Percentiles rank a stretch among this genome's conserved stretches.
phyloP scores from a whole-genome alignment of 2,797 vertebrate species.

The Sebastes nivosus region DNA sequence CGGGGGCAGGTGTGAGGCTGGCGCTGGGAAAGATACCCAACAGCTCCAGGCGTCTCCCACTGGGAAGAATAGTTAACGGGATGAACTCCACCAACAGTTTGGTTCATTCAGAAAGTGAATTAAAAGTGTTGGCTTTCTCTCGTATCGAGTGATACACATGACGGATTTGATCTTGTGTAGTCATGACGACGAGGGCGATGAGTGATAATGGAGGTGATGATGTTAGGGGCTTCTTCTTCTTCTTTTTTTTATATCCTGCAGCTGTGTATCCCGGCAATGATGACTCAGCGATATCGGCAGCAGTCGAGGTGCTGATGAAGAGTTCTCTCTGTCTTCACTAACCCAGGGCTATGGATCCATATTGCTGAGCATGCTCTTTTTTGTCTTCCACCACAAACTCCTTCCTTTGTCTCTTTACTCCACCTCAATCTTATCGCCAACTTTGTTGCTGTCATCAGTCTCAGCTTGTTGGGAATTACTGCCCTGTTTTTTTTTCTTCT shows the following conservation, averaged over 20 bases:
- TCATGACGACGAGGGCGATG: slow-evolving; percentile 31
- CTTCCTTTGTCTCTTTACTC: slow-evolving; percentile 64
- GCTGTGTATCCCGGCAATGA: slow-evolving; percentile 55
- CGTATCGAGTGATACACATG: background rate
- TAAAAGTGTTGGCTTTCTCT: slow-evolving; percentile 24
- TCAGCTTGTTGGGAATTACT: slow-evolving; percentile 24
- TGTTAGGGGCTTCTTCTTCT: slow-evolving; percentile 15
- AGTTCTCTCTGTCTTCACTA: slow-evolving; percentile 73
- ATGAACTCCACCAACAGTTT: slow-evolving; percentile 59
- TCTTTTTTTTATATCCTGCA: slow-evolving; percentile 38
- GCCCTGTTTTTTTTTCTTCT: slow-evolving; percentile 1
- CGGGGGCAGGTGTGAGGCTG: slow-evolving; percentile 73
- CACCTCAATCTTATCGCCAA: slow-evolving; percentile 41
- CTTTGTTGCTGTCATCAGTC: slow-evolving; percentile 49
- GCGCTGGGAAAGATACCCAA: slow-evolving; percentile 68
- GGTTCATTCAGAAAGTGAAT: slow-evolving; percentile 51
- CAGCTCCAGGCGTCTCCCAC: slow-evolving; percentile 62
- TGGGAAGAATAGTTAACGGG: slow-evolving; percentile 56
- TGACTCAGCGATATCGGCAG: slow-evolving; percentile 77
- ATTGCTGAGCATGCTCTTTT: slow-evolving; percentile 72
- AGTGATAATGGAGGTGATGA: slow-evolving; percentile 46
- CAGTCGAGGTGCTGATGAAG: slow-evolving; percentile 76
- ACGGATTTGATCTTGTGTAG: background rate
- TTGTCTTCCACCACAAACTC: slow-evolving; percentile 64
- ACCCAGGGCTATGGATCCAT: slow-evolving; percentile 78